Evolutionary conservation across 2,888 invertebrate genomes (phyloP).

Genomic region (Napeogenes inachia): DNA sequence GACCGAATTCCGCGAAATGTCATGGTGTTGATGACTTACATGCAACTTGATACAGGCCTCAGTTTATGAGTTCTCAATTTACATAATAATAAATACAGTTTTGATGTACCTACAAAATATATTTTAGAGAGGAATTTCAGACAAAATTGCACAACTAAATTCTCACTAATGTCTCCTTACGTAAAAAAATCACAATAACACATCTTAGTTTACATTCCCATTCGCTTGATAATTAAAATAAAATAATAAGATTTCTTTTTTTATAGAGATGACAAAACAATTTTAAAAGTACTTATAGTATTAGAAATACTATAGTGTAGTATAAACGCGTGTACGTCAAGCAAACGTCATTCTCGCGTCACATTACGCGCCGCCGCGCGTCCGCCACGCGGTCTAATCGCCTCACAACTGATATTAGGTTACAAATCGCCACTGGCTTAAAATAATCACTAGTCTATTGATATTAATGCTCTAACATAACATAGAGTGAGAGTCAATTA

Average conservation of each 20-base stretch:
- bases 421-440: conserved; percentile 46
- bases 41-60: conserved; percentile 47
- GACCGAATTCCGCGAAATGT: conserved; percentile 59
- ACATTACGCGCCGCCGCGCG: conserved; percentile 58
- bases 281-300: too few species aligned
- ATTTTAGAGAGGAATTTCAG: not conserved
- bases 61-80: conserved; percentile 38
- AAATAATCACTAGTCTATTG: conserved; percentile 15
- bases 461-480: not conserved
- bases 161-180: too few species aligned
- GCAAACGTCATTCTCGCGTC: conserved; percentile 63
- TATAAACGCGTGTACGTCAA: conserved; percentile 56
- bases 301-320: conserved; percentile 25
- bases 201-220: too few species aligned
- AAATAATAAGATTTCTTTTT: too few species aligned
- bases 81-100: conserved; percentile 26
- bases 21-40: conserved; percentile 48
- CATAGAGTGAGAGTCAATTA: too few species aligned
- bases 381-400: conserved; percentile 42
- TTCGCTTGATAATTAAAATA: too few species aligned
- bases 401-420: conserved; percentile 42
- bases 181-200: too few species aligned
- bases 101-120: not conserved
- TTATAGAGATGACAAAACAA: too few species aligned
- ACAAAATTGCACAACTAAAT: too few species aligned